Evolutionary conservation across 2,113 vertebrate species (phyloP).

Genomic region (Hystrix brachyura): DNA sequence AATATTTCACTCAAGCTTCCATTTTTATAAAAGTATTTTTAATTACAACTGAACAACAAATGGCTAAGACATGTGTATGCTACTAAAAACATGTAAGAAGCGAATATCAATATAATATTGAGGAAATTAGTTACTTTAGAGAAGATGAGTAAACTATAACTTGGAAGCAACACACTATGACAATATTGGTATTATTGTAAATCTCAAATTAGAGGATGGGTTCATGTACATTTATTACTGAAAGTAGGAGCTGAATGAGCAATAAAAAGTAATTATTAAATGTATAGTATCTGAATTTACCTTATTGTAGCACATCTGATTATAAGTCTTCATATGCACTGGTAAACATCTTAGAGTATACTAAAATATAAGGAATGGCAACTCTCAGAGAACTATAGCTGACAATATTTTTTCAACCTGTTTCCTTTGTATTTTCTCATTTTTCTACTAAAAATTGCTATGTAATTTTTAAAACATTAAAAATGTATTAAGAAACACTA

Average conservation of each 20-base stretch:
- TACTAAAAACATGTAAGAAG: conserved; percentile 15
- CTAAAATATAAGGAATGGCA: not conserved
- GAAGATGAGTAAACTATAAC: not conserved
- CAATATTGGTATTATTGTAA: not conserved
- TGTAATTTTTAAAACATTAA: not conserved
- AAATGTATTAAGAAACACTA: not conserved
- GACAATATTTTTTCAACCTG: not conserved
- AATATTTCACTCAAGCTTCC: not conserved
- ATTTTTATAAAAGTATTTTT: not conserved
- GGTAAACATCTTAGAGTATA: not conserved
- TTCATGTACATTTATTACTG: not conserved
- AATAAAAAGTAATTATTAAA: conserved; percentile 12
- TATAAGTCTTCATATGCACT: not conserved
- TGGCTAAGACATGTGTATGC: not conserved
- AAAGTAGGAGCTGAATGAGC: not conserved
- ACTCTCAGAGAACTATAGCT: not conserved
- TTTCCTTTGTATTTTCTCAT: not conserved
- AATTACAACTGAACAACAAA: conserved; percentile 23
- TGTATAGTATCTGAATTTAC: not conserved
- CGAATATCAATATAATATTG: not conserved
- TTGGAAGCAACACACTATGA: not conserved
- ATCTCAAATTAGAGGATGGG: not conserved
- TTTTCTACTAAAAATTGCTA: not conserved
- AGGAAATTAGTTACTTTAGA: not conserved
- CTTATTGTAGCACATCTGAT: not conserved